These are phyloP conservation scores for Papilio aristodemus DNA, from an alignment of 1,140 invertebrate species.

Conservation along the genomic window DNA sequence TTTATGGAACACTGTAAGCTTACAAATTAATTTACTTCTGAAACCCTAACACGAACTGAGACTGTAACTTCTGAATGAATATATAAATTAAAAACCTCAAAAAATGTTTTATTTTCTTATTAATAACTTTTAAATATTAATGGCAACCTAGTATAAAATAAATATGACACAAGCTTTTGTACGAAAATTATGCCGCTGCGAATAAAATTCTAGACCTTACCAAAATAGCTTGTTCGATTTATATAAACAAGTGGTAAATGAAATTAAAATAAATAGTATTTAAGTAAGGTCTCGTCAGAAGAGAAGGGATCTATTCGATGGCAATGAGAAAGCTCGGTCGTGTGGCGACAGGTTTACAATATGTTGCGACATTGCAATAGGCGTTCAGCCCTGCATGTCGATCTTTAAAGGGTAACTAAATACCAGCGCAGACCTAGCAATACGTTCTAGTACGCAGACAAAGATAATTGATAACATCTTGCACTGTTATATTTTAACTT, in stretches of 20 bases:
- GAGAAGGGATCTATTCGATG: slow-evolving; percentile 65
- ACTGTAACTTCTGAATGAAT: too few relatives aligned
- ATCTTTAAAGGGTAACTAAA: slow-evolving; percentile 50
- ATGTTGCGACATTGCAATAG: slow-evolving; percentile 62
- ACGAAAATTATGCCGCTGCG: neutral
- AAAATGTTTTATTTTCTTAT: neutral
- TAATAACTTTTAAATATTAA: neutral
- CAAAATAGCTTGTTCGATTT: neutral
- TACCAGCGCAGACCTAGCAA: slow-evolving; percentile 37
- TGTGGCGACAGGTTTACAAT: slow-evolving; percentile 47
- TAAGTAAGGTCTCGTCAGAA: slow-evolving; percentile 48
- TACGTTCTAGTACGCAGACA: slow-evolving; percentile 7
- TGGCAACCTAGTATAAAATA: neutral
- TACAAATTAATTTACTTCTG: slow-evolving; percentile 7
- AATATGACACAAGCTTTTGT: neutral
- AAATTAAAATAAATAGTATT: neutral
- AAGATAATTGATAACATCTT: slow-evolving; percentile 14
- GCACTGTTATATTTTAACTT: neutral
- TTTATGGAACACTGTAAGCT: neutral
- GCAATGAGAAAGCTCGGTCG: slow-evolving; percentile 65
- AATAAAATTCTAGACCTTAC: neutral
- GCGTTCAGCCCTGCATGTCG: slow-evolving; percentile 39
- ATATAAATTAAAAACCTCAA: too few relatives aligned
- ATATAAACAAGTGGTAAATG: neutral
- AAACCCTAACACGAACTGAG: neutral